Conservation (phyloP, 2,888 invertebrate species). For the Eilema griseolum region DNA sequence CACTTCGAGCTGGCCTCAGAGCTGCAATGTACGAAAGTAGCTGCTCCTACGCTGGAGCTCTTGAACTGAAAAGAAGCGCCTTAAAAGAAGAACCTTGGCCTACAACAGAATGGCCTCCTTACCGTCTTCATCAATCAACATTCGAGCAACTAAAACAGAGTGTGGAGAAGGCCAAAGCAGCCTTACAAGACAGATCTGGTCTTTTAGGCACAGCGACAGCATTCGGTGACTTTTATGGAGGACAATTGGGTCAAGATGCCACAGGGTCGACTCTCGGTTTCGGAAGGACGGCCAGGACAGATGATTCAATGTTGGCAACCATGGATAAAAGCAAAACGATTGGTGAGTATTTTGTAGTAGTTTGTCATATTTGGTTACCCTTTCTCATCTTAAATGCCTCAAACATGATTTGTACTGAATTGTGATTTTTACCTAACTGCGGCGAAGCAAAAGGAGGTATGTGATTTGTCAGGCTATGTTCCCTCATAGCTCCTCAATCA, state of each 20-base stretch:
- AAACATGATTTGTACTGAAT: background rate
- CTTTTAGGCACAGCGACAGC: constrained; percentile 91
- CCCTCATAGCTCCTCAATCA: too few species aligned
- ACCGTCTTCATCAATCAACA: constrained; percentile 94
- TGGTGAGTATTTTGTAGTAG: constrained; percentile 66
- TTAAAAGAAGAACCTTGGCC: constrained; percentile 87
- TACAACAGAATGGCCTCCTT: constrained; percentile 91
- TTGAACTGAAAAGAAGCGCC: constrained; percentile 91
- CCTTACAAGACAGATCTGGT: constrained; percentile 90
- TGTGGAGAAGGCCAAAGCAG: constrained; percentile 96
- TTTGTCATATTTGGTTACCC: background rate
- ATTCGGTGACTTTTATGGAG: constrained; percentile 89
- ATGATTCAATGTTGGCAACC: constrained; percentile 79
- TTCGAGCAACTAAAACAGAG: constrained; percentile 96
- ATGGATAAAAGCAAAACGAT: constrained; percentile 79
- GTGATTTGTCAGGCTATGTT: too few species aligned
- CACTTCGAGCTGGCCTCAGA: constrained; percentile 76
- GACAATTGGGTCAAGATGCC: constrained; percentile 80
- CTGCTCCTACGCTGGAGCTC: constrained; percentile 95
- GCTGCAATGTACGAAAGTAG: constrained; percentile 96
- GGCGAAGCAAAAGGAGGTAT: too few species aligned
- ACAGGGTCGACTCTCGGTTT: constrained; percentile 73
- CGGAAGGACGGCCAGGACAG: constrained; percentile 72
- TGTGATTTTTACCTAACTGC: too few species aligned
- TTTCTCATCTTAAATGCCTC: background rate